A percentile compares a stretch with the other conserved stretches of the same genome.
Conservation (phyloP, 2,888 invertebrate species). For the Tetrapedia diversipes region DNA sequence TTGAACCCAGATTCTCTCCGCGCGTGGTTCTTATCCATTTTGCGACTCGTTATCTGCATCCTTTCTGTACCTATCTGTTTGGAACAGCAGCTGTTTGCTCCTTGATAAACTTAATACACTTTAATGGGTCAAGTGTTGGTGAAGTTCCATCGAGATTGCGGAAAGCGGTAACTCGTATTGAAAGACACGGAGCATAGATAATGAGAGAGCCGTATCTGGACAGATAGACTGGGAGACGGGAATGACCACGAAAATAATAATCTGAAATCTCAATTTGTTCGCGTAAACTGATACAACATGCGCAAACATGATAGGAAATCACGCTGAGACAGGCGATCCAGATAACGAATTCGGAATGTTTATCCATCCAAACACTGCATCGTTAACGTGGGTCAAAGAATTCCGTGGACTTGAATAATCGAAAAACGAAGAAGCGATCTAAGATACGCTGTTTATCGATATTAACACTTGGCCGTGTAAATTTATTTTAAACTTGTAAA, state of each 20-base stretch:
- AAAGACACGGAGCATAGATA: constrained; percentile 24
- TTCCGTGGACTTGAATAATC: no score
- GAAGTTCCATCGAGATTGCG: constrained; percentile 68
- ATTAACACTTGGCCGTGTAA: no score
- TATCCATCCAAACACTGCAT: no score
- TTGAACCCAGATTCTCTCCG: no score
- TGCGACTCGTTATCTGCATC: constrained; percentile 8
- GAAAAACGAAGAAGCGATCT: not conserved
- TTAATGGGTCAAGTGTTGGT: constrained; percentile 69
- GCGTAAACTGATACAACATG: not conserved
- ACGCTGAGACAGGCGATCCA: not conserved
- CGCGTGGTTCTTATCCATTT: constrained; percentile 7
- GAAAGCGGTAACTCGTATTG: constrained; percentile 46
- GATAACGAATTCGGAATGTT: no score
- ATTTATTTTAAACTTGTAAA: no score
- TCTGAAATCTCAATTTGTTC: constrained; percentile 25
- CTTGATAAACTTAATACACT: constrained; percentile 63
- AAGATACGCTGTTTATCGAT: not conserved
- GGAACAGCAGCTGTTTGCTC: constrained; percentile 44
- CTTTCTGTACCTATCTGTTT: constrained; percentile 21
- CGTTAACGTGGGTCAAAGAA: no score
- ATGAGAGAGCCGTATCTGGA: constrained; percentile 36
- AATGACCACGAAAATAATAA: no score
- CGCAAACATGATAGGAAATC: not conserved
- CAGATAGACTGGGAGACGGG: not conserved